Conservation (phyloP, 2,888 invertebrate genomes). For the Drosophila paranaensis region DNA sequence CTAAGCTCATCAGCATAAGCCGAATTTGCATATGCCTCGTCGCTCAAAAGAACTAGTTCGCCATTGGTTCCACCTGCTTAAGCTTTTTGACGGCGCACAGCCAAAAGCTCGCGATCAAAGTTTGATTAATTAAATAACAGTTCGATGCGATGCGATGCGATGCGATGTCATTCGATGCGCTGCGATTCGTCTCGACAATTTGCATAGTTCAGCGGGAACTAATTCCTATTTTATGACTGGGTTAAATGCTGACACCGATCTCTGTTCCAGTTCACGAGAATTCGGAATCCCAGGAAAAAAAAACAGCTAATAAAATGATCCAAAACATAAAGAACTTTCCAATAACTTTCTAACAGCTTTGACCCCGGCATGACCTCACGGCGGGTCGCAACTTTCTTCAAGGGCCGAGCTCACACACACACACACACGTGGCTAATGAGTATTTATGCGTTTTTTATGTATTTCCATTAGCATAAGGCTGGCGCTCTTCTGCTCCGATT, state of each 20-base stretch:
- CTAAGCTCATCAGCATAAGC: not conserved
- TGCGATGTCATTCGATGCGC: not conserved
- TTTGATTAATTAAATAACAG: constrained; percentile 11
- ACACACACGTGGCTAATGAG: constrained; percentile 56
- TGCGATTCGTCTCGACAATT: not conserved
- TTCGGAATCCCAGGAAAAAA: not conserved
- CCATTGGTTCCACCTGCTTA: not conserved
- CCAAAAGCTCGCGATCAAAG: constrained; percentile 2
- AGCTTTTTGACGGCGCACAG: not conserved
- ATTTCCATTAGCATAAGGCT: constrained; percentile 73
- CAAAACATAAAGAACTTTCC: constrained; percentile 40
- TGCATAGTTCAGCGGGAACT: constrained; percentile 27
- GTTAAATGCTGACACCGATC: constrained; percentile 6
- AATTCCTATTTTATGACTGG: constrained; percentile 17
- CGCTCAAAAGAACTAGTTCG: constrained; percentile 26
- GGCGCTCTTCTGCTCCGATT: constrained; percentile 34
- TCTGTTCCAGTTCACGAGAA: constrained; percentile 27
- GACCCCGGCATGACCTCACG: constrained; percentile 55
- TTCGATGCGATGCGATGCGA: not conserved
- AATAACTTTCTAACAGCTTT: constrained; percentile 61
- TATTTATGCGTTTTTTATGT: constrained; percentile 77
- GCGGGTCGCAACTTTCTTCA: constrained; percentile 60
- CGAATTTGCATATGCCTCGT: not conserved
- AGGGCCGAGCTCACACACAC: constrained; percentile 13
- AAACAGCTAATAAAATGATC: not conserved